A percentile compares a stretch with the other conserved stretches of the same genome.
Evolutionary conservation across 2,797 vertebrate species (phyloP).

Genomic region (Enteromius mattozi): DNA sequence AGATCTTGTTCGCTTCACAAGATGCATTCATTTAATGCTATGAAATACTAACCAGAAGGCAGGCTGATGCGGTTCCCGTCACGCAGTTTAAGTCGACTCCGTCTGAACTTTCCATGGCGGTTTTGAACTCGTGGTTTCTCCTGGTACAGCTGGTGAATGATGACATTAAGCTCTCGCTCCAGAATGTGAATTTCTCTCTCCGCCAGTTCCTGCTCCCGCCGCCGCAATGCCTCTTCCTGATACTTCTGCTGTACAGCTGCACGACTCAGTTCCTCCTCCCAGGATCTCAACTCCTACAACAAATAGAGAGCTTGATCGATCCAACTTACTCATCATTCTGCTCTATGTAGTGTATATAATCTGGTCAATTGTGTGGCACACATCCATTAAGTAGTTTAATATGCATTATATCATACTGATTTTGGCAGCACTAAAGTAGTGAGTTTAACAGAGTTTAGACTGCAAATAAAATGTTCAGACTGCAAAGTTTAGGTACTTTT

Average conservation of each 20-base stretch:
- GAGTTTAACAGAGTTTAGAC: not conserved
- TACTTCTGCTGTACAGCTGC: conserved; percentile 96
- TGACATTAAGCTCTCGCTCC: conserved; percentile 95
- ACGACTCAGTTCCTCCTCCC: conserved; percentile 93
- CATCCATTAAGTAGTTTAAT: not conserved
- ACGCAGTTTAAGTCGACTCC: conserved; percentile 90
- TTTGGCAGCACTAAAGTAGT: not conserved
- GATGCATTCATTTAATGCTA: not conserved
- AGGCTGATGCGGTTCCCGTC: conserved; percentile 95
- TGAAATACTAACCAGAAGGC: conserved; percentile 84
- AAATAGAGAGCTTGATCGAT: not conserved
- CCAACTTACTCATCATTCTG: not conserved
- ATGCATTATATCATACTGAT: not conserved
- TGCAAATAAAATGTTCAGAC: not conserved
- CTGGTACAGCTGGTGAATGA: conserved; percentile 97
- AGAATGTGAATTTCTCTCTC: conserved; percentile 96
- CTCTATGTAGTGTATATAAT: not conserved
- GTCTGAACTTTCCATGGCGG: conserved; percentile 94
- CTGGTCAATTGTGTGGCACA: not conserved
- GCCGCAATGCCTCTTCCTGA: conserved; percentile 90
- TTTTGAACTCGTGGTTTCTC: conserved; percentile 95
- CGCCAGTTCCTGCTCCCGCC: conserved; percentile 93
- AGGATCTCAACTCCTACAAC: conserved; percentile 91
- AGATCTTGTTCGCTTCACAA: not conserved
- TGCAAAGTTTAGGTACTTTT: not conserved